Evolutionary conservation across 2,797 vertebrate species (phyloP), one percentile per base, ranked within the genome.

Genomic region (Prunella strophiata): DNA sequence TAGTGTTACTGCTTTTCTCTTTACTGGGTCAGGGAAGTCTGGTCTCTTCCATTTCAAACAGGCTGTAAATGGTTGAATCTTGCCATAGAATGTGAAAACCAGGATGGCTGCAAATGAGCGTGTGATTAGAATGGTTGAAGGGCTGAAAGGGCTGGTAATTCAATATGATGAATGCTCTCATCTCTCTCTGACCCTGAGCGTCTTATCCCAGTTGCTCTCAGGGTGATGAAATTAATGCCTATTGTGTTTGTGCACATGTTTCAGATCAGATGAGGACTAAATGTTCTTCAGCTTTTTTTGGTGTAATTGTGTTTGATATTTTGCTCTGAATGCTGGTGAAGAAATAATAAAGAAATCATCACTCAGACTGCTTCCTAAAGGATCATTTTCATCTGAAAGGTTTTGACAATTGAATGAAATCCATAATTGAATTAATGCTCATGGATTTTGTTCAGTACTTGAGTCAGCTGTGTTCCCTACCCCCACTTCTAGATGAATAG

Each of bases 381-480:
- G 74, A 87, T 94, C 7, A 0, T 88, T 90, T 95, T 94, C 57
- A 83, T 88, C 71, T 82, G 85, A 89, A 93, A 72, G 79, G 23
- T 91, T 96, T 93, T 93, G 85, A 88, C 71, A 90, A 50, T 57
- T 88, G 85, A 86, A 50, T 86, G 59, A 94, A 92, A 85, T 93
- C 80, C 52, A 11, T 86, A 77, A 70, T 59, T 93, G 63, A 86
- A 90, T 86, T 84, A 82, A 71, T 67, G 63, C 36, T 13, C 22
- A 16, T 86, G 63, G 58, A 59, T 95, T 92, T 92, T 85, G 63
- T 93, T 92, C 48, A 32, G 4, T 73, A 59, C 67, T 86, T 85
- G 38, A 66, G n/a, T 94, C 55, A 68, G 62, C 55, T 93, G 8
- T 68, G 34, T 86, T 66, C 77, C 59, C 63, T 85, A 7, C 40